phyloP scores from a whole-genome alignment of 2,888 invertebrate species.

The Dichetophora obliterata region DNA sequence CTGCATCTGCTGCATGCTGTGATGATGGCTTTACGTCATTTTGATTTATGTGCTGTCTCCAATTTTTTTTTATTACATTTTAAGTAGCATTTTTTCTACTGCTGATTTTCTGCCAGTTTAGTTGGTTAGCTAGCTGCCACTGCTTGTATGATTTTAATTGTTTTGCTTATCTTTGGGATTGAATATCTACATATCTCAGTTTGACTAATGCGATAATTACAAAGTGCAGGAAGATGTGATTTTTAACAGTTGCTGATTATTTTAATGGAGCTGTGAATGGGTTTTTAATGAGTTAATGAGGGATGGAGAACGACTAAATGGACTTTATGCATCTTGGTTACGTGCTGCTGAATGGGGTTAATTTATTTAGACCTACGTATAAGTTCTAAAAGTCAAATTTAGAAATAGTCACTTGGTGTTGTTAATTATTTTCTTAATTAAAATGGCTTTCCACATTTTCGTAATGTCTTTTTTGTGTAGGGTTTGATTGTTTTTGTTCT shows the following conservation, averaged over 20 bases:
- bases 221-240: conserved; percentile 52
- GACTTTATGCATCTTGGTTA: background rate
- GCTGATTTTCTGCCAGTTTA: conserved; percentile 24
- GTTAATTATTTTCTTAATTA: background rate
- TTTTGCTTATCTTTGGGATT: conserved; percentile 36
- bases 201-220: conserved; percentile 53
- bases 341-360: background rate
- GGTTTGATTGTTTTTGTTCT: background rate
- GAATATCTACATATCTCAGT: conserved; percentile 41
- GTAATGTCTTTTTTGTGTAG: no score
- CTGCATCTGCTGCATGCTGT: background rate
- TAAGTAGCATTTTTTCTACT: conserved; percentile 42
- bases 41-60: conserved; percentile 59
- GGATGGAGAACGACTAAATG: background rate
- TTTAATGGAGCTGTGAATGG: conserved; percentile 33
- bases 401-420: background rate
- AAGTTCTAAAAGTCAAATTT: background rate
- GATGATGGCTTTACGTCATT: conserved; percentile 55
- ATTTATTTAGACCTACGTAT: background rate
- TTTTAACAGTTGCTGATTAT: conserved; percentile 49
- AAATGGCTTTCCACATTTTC: background rate
- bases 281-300: conserved; percentile 28
- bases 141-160: conserved; percentile 49
- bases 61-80: conserved; percentile 50
- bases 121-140: conserved; percentile 43